Evolutionary conservation across 1,140 invertebrate species (phyloP).

Genomic region (Drosophila oshimai): DNA sequence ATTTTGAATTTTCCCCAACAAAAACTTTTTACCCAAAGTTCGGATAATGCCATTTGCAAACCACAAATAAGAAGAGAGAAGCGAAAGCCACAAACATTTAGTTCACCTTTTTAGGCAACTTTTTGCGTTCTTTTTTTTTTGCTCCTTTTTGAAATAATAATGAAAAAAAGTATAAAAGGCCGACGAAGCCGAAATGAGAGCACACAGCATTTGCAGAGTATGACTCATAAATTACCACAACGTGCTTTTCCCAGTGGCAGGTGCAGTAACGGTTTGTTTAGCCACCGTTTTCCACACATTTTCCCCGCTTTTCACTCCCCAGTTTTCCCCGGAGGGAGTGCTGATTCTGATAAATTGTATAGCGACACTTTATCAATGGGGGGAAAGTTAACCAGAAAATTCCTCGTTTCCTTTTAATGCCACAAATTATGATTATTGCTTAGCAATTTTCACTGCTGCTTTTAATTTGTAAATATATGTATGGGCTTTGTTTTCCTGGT

Average conservation of each 20-base stretch:
- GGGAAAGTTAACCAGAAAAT: slow-evolving; percentile 24
- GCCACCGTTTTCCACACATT: slow-evolving; percentile 5
- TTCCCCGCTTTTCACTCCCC: neutral
- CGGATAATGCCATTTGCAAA: slow-evolving; percentile 22
- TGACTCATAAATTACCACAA: slow-evolving; percentile 73
- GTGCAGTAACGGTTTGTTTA: slow-evolving; percentile 46
- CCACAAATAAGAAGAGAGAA: slow-evolving; percentile 1
- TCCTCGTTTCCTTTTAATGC: slow-evolving; percentile 46
- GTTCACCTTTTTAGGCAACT: slow-evolving; percentile 19
- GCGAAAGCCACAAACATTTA: slow-evolving; percentile 30
- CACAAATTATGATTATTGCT: slow-evolving; percentile 78
- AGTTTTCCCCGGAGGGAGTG: slow-evolving; percentile 10
- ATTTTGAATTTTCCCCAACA: neutral
- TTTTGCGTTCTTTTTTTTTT: slow-evolving; percentile 66
- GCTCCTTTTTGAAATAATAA: slow-evolving; percentile 39
- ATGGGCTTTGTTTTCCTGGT: slow-evolving; percentile 8
- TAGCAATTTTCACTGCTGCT: slow-evolving; percentile 56
- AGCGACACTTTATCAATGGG: slow-evolving; percentile 49
- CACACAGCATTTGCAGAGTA: slow-evolving; percentile 47
- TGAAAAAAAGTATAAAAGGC: slow-evolving; percentile 47
- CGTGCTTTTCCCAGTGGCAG: slow-evolving; percentile 64
- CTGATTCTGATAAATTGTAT: slow-evolving; percentile 43
- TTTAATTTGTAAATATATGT: slow-evolving; percentile 53
- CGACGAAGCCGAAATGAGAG: slow-evolving; percentile 26
- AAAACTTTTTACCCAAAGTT: slow-evolving; percentile 35